Percentiles rank a stretch among this genome's conserved stretches.
phyloP scores from a whole-genome alignment of 2,797 vertebrate species.

The Aldrovandia affinis region DNA sequence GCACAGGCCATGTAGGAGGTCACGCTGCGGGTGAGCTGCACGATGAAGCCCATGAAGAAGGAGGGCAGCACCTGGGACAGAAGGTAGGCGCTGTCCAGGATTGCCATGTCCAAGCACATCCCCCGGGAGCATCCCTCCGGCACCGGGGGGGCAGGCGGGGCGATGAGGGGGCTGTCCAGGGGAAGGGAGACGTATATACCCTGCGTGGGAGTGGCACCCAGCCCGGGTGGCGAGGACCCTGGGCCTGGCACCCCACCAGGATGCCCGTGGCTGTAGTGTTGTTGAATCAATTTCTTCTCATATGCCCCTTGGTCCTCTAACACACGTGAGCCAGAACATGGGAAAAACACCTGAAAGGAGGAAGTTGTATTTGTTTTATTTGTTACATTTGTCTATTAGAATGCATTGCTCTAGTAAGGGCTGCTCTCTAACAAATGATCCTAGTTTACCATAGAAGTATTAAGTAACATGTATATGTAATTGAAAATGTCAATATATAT shows the following conservation, averaged over 20 bases:
- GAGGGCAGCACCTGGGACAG: constrained; percentile 85
- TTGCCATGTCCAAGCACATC: constrained; percentile 84
- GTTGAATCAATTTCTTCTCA: constrained; percentile 6
- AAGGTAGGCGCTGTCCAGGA: constrained; percentile 85
- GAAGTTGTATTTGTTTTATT: background rate
- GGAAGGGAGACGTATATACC: constrained; percentile 60
- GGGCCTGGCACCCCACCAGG: constrained; percentile 7
- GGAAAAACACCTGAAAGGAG: constrained; percentile 74
- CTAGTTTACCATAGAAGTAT: background rate
- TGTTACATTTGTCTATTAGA: background rate
- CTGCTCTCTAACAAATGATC: background rate
- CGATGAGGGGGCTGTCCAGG: background rate
- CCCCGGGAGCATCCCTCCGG: constrained; percentile 71
- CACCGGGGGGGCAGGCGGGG: constrained; percentile 41
- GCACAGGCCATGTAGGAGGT: constrained; percentile 80
- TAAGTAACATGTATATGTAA: background rate
- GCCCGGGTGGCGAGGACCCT: background rate
- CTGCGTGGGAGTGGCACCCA: constrained; percentile 17
- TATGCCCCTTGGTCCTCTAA: background rate
- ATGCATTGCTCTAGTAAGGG: background rate
- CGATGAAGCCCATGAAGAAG: constrained; percentile 79
- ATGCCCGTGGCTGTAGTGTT: constrained; percentile 63
- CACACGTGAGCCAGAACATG: constrained; percentile 61
- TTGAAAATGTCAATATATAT: background rate
- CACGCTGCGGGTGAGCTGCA: constrained; percentile 80